Conservation (phyloP, 2,113 vertebrate genomes). For the Condylura cristata region DNA sequence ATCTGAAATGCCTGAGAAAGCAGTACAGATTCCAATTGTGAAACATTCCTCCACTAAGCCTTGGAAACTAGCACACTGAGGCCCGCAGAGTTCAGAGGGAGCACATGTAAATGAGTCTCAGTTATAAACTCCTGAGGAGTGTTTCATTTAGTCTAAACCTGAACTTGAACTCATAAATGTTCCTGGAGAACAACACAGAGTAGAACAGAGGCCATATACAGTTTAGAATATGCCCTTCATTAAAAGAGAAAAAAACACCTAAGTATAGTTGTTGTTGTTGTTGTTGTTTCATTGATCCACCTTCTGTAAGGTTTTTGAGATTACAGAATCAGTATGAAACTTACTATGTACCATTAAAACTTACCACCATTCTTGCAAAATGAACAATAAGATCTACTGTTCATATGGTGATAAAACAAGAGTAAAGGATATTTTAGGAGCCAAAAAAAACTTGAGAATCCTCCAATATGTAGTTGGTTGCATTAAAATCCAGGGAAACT, state of each 20-base stretch:
- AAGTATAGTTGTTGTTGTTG: not conserved
- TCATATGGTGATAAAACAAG: not conserved
- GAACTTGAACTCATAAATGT: slow-evolving; percentile 86
- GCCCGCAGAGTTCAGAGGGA: slow-evolving; percentile 84
- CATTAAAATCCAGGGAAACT: fast-evolving
- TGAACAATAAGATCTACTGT: not conserved
- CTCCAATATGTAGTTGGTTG: not conserved
- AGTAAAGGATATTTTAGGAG: not conserved
- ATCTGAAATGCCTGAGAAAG: slow-evolving; percentile 86
- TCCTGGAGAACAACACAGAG: slow-evolving; percentile 61
- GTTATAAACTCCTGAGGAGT: slow-evolving; percentile 84
- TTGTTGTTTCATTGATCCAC: not conserved
- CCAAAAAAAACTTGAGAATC: not conserved
- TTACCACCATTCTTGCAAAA: not conserved
- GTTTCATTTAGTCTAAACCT: slow-evolving; percentile 86
- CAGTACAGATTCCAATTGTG: slow-evolving; percentile 84
- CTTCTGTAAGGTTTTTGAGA: slow-evolving; percentile 29
- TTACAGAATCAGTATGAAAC: slow-evolving; percentile 19
- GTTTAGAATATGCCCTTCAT: slow-evolving; percentile 11
- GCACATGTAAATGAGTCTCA: slow-evolving; percentile 85
- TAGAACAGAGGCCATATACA: slow-evolving; percentile 68
- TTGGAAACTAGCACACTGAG: slow-evolving; percentile 84
- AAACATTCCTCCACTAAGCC: slow-evolving; percentile 86
- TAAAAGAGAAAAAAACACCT: slow-evolving; percentile 7
- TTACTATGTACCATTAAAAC: not conserved